Conservation (phyloP, 2,113 vertebrate genomes). For the Rhea americana region DNA sequence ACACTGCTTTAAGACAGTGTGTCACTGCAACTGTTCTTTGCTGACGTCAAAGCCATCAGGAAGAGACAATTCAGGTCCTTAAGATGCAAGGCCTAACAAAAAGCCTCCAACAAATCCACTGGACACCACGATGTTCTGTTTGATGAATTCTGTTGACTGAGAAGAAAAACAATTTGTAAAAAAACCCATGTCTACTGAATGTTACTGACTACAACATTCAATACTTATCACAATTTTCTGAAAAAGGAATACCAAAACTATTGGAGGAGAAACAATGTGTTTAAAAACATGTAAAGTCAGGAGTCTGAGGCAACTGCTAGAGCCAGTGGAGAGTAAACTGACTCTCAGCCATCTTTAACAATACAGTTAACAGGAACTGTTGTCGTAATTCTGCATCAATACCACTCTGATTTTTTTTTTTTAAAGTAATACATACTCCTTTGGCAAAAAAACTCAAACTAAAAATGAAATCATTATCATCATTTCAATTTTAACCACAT, state of each 20-base stretch:
- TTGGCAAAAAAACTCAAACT: neutral
- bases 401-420: neutral
- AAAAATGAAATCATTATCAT: neutral
- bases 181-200: neutral
- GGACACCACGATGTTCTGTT: slow-evolving; percentile 95
- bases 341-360: neutral
- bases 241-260: neutral
- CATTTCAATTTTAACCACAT: neutral
- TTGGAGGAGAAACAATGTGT: rapidly evolving
- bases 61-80: slow-evolving; percentile 53
- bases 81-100: slow-evolving; percentile 93
- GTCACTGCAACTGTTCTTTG: slow-evolving; percentile 13
- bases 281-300: neutral
- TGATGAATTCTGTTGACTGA: slow-evolving; percentile 95
- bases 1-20: neutral
- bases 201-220: neutral
- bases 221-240: neutral
- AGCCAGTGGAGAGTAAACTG: neutral
- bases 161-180: slow-evolving; percentile 20
- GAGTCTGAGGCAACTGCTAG: neutral
- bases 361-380: neutral
- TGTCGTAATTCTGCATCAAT: neutral
- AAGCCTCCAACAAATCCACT: slow-evolving; percentile 97
- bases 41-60: neutral
- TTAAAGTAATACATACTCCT: neutral